A percentile compares a stretch with the other conserved stretches of the same genome.
phyloP scores from a whole-genome alignment of 2,888 invertebrate genomes.

The Leptinotarsa tumamoca region DNA sequence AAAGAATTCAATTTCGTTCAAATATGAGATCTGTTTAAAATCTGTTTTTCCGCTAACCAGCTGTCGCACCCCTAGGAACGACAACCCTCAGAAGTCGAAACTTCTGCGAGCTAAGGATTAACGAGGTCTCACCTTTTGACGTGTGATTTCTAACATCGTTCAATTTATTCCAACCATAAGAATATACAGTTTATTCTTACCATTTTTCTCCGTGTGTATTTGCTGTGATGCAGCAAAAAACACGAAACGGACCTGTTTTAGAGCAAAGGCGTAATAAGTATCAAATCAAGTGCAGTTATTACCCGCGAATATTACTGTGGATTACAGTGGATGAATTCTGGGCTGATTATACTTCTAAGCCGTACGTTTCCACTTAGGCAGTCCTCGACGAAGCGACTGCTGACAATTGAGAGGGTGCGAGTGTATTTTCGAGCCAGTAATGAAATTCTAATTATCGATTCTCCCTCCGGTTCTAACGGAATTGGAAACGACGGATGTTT shows the following conservation, averaged over 20 bases:
- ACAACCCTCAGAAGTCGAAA: no score
- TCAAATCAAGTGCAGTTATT: conserved; percentile 2
- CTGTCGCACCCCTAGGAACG: no score
- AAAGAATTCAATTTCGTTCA: no score
- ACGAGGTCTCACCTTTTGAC: no score
- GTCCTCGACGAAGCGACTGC: background rate
- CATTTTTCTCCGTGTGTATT: background rate
- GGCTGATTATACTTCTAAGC: conserved; percentile 8
- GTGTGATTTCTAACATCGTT: no score
- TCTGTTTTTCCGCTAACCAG: no score
- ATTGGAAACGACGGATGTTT: background rate
- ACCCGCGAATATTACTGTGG: conserved; percentile 1
- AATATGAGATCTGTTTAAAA: no score
- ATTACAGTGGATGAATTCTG: conserved; percentile 14
- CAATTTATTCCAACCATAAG: no score
- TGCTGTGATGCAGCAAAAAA: background rate
- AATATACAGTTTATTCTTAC: no score
- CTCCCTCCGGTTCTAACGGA: background rate
- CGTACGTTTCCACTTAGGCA: background rate
- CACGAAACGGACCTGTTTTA: background rate
- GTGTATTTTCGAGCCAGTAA: background rate
- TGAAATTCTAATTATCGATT: conserved; percentile 9
- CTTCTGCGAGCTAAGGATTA: no score
- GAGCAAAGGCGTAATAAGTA: background rate
- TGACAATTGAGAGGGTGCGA: conserved; percentile 6